phyloP scores from a whole-genome alignment of 2,888 invertebrate species.

The Phortica magna region DNA sequence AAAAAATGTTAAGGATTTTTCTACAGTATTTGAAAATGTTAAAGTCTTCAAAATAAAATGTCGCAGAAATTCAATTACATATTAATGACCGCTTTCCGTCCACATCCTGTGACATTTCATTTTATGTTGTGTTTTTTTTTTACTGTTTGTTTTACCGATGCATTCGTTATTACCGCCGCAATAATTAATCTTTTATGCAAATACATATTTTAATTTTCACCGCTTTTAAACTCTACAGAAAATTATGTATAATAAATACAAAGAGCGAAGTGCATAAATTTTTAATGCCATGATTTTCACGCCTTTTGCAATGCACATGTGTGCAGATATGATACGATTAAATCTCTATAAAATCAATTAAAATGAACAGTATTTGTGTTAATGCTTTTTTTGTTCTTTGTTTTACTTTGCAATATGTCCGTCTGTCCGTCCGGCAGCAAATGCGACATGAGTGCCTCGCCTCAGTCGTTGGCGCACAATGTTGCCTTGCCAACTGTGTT shows the following conservation, averaged over 20 bases:
- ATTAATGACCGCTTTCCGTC: no score
- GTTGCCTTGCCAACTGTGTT: conserved; percentile 12
- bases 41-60: no score
- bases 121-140: background rate
- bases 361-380: background rate
- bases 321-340: conserved; percentile 3
- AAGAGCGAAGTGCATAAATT: background rate
- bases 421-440: background rate
- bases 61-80: no score
- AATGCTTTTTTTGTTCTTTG: background rate
- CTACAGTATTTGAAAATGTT: no score
- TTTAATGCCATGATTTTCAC: conserved; percentile 5
- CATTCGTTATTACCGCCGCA: background rate
- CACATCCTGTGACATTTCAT: no score
- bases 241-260: background rate
- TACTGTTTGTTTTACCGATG: background rate
- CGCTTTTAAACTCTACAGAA: background rate
- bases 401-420: background rate
- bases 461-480: background rate
- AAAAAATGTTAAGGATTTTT: no score
- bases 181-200: background rate
- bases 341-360: conserved; percentile 26
- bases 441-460: background rate
- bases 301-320: conserved; percentile 2
- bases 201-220: background rate